Percentiles rank a stretch among this genome's conserved stretches.
Conservation (phyloP, 2,113 vertebrate genomes). For the Raphicerus campestris region DNA sequence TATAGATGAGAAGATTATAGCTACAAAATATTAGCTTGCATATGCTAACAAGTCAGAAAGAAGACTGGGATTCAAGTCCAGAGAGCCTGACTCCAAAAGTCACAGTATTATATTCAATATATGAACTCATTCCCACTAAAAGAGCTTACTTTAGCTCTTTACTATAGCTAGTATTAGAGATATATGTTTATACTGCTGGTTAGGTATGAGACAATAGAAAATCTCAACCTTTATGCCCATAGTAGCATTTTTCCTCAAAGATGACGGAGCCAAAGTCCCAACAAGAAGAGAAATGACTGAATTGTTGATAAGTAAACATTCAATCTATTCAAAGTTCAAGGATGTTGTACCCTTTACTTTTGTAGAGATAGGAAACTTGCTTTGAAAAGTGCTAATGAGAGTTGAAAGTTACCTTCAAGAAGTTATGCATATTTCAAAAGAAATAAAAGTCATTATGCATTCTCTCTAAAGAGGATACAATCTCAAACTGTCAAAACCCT, state of each 20-base stretch:
- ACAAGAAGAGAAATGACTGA: conserved; percentile 24
- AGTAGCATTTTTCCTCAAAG: background rate
- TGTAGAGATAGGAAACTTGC: conserved; percentile 36
- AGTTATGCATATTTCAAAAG: conserved; percentile 82
- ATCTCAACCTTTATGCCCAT: background rate
- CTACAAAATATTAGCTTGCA: background rate
- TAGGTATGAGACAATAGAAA: background rate
- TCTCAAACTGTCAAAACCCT: conserved; percentile 82
- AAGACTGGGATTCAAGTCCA: background rate
- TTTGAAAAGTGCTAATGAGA: conserved; percentile 78
- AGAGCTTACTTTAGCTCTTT: background rate
- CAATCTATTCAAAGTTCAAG: conserved; percentile 41
- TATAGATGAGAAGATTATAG: background rate
- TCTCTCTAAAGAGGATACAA: conserved; percentile 81
- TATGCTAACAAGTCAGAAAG: background rate
- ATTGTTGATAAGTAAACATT: conserved; percentile 37
- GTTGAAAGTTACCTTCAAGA: conserved; percentile 85
- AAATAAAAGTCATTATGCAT: conserved; percentile 84
- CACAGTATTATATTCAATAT: background rate
- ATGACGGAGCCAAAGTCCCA: background rate
- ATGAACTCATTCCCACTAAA: background rate
- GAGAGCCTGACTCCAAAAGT: background rate
- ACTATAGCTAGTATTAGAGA: background rate
- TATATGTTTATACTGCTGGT: background rate
- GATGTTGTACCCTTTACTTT: conserved; percentile 57